Base-by-base conservation (phyloP, 2,888 invertebrate genomes). In the Catocala fraxini region DNA sequence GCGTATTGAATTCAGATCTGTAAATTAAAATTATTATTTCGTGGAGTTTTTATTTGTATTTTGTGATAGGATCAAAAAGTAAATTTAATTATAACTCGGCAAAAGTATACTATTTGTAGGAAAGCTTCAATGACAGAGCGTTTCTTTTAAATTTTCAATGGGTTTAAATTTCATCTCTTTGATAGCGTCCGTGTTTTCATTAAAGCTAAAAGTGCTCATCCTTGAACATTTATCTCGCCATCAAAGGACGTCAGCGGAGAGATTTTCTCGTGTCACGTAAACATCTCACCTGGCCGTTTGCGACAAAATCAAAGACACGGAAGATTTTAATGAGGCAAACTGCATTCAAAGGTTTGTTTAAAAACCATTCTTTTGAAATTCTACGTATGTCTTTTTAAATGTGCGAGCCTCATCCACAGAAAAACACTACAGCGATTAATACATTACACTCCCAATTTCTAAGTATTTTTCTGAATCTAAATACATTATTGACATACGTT, bases 281-380 rank as follows among this genome's bases (percentile, higher is more conserved):
- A 66, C 70, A 53, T 65, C 71, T 63, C 77, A 68, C 75, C 77
- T 68, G 87, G 89, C 88, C 89, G 84, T 89, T 88, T 89, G 84
- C 86, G 89, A 89, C 86, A 89, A 89, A 93, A 86, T 90, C 92
- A 93, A 91, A 93, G 89, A 81, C 81, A 86, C 89, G 94, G 94
- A 94, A 94, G 84, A 93, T 91, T 94, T 94, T 94, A 94, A 93
- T 91, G 93, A 94, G 90, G 87, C 81, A 72, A 60, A 59, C 81
- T 95, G 95, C 79, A 86, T 88, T 88, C 88, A 84, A 83, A 82
- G 81, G 88, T 89, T 89, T 91, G 89, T 92, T 87, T 87, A 83
- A 80, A 82, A 73, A 81, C 78, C 71, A 81, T 86, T 85, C 69
- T 79, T 80, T 74, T 62, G 58, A 67, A 72, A 75, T 7, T 56